phyloP scores from a whole-genome alignment of 1,140 invertebrate genomes.

The Ceratosolen fusciceps region DNA sequence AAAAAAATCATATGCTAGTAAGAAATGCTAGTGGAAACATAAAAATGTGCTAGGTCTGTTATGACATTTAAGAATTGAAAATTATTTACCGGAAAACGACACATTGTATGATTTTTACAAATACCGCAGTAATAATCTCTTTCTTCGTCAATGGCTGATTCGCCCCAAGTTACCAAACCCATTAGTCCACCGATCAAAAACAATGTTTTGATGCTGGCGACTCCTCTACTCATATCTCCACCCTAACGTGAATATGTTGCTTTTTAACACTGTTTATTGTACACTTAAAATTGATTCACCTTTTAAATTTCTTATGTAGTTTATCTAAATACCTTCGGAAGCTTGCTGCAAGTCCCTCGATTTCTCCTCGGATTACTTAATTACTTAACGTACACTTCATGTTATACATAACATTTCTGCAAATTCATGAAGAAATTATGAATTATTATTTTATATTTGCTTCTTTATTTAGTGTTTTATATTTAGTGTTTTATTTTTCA shows the following conservation, averaged over 20 bases:
- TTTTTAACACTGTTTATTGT: background rate
- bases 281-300: background rate
- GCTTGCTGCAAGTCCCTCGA: background rate
- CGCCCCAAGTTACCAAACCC: background rate
- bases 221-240: background rate
- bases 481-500: too few relatives aligned
- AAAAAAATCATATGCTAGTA: too few relatives aligned
- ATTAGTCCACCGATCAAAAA: background rate
- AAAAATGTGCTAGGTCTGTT: too few relatives aligned
- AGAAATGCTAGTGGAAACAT: too few relatives aligned
- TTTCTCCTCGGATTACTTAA: background rate
- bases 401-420: too few relatives aligned
- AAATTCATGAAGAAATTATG: background rate
- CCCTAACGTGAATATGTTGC: background rate
- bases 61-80: too few relatives aligned
- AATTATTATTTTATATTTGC: too few relatives aligned
- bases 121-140: constrained; percentile 55
- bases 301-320: background rate
- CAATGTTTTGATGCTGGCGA: background rate
- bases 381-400: background rate
- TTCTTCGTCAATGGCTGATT: constrained; percentile 32
- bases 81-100: constrained; percentile 56
- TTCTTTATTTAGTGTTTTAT: too few relatives aligned
- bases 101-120: constrained; percentile 57
- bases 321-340: background rate